Conservation (phyloP, 2,888 invertebrate genomes). For the Lasioglossum morio region DNA sequence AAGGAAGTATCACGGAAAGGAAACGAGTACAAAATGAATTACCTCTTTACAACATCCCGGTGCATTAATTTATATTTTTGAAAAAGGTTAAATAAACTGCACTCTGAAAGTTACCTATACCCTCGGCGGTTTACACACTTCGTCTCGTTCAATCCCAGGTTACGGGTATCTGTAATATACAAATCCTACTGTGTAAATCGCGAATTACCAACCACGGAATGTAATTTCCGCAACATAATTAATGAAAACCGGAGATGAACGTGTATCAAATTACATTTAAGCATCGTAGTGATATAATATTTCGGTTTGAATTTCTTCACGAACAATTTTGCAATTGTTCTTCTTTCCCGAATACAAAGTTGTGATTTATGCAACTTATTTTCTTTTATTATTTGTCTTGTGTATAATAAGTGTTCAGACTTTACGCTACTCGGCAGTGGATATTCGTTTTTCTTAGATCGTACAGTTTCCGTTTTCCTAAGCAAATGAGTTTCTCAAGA, state of each 20-base stretch:
- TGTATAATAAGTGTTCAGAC: no score
- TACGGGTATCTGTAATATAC: not conserved
- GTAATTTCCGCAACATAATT: not conserved
- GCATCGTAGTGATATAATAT: not conserved
- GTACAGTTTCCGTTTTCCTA: no score
- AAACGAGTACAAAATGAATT: not conserved
- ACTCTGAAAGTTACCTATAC: not conserved
- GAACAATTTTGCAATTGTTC: not conserved
- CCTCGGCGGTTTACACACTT: not conserved
- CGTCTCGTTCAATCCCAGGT: not conserved
- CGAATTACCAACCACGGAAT: not conserved
- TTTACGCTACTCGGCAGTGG: no score
- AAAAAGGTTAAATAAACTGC: not conserved
- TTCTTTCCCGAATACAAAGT: not conserved
- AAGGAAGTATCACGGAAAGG: not conserved
- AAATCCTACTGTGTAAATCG: not conserved
- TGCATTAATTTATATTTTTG: not conserved
- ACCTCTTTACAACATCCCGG: not conserved
- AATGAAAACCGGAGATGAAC: not conserved
- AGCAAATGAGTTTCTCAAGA: no score
- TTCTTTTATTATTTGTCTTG: not conserved
- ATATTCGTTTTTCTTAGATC: no score
- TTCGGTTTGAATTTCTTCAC: not conserved
- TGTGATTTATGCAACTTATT: not conserved
- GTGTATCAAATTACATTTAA: not conserved